Conservation (phyloP, 2,797 vertebrate species). For the Spatula clypeata region DNA sequence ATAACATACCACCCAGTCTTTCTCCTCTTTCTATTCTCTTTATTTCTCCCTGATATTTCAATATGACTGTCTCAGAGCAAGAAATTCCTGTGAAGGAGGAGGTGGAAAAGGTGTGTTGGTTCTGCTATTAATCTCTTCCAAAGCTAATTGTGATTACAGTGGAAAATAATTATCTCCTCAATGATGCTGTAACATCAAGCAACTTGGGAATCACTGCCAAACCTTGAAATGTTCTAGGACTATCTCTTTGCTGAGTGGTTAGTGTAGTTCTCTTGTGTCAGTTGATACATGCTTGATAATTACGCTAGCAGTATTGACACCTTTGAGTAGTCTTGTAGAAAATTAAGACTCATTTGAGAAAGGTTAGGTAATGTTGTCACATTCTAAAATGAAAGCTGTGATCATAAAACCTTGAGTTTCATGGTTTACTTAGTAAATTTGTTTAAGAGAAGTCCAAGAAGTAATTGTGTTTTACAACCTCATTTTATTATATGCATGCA, state of each 20-base stretch:
- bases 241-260: not conserved
- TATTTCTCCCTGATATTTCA: conserved; percentile 35
- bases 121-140: conserved; percentile 66
- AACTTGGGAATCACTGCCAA: conserved; percentile 29
- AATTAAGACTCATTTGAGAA: conserved; percentile 41
- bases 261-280: conserved; percentile 21
- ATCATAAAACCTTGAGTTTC: conserved; percentile 10
- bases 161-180: conserved; percentile 53
- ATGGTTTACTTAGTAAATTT: conserved; percentile 36
- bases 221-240: not conserved
- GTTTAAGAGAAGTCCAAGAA: conserved; percentile 27
- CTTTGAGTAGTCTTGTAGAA: conserved; percentile 39
- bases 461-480: not conserved
- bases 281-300: conserved; percentile 30
- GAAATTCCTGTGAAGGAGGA: conserved; percentile 54
- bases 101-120: conserved; percentile 11
- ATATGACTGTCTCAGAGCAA: conserved; percentile 27
- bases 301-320: conserved; percentile 7
- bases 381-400: conserved; percentile 34
- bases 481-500: not conserved
- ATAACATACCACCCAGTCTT: not conserved
- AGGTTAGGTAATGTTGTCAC: not conserved
- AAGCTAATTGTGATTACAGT: conserved; percentile 35
- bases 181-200: not conserved
- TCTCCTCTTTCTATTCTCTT: not conserved